These are phyloP conservation scores for Aspiorhynchus laticeps DNA, from an alignment of 2,113 vertebrate species.

Conservation along the genomic window DNA sequence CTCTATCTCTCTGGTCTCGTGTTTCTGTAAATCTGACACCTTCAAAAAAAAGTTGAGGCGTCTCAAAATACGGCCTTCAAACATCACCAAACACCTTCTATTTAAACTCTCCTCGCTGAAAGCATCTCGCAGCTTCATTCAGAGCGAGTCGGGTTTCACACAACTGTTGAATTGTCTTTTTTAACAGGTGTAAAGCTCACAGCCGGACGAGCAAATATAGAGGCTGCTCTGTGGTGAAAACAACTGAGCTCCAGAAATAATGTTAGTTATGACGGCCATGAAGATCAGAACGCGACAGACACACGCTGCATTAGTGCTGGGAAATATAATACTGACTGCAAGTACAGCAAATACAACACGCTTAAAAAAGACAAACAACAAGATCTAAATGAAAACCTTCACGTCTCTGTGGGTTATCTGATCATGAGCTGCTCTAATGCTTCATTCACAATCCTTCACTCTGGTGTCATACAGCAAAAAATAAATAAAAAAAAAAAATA, in stretches of 20 bases:
- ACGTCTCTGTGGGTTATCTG: background rate
- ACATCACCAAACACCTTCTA: background rate
- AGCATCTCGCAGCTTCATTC: background rate
- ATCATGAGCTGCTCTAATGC: background rate
- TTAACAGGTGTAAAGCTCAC: constrained; percentile 31
- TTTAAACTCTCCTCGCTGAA: background rate
- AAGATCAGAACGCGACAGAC: background rate
- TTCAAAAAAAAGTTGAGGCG: background rate
- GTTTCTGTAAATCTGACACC: background rate
- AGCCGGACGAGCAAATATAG: background rate
- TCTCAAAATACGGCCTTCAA: background rate
- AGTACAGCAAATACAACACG: background rate
- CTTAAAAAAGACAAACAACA: background rate
- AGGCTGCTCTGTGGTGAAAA: constrained; percentile 6
- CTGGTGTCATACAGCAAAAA: too few relatives aligned
- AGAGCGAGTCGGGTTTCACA: constrained; percentile 9
- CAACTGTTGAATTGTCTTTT: constrained; percentile 37
- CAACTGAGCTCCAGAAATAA: constrained; percentile 36
- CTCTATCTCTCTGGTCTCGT: background rate
- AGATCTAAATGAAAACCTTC: background rate
- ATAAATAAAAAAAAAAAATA: too few relatives aligned
- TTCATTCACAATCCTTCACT: too few relatives aligned
- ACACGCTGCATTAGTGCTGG: background rate
- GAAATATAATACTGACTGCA: background rate
- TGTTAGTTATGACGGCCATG: background rate